Percentiles rank a stretch among this genome's conserved stretches.
phyloP scores from a whole-genome alignment of 2,797 vertebrate species.

The Xenopus petersii region DNA sequence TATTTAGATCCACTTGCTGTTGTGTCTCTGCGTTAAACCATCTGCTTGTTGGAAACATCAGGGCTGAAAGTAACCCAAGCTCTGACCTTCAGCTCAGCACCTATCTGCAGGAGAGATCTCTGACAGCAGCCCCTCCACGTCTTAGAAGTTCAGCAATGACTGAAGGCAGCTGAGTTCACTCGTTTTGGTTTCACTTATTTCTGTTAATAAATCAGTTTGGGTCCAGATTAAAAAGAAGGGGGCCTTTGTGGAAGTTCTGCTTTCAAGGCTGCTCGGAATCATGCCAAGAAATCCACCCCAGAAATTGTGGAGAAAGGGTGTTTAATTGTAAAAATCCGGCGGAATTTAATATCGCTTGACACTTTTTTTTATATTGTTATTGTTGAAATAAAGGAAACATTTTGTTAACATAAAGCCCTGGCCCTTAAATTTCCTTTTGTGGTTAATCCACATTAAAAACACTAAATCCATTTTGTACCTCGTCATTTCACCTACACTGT shows the following conservation, averaged over 20 bases:
- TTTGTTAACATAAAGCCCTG: not conserved
- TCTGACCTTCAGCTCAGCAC: too few relatives aligned
- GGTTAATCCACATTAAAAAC: not conserved
- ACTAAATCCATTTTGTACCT: not conserved
- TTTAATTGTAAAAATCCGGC: not conserved
- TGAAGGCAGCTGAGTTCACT: too few relatives aligned
- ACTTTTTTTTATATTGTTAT: constrained; percentile 4
- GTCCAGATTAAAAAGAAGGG: not conserved
- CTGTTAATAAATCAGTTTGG: not conserved
- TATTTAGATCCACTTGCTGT: too few relatives aligned
- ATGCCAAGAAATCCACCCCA: not conserved
- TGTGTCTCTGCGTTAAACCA: too few relatives aligned
- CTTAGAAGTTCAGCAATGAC: too few relatives aligned
- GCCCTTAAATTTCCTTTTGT: not conserved
- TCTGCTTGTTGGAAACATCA: too few relatives aligned
- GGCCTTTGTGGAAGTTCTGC: not conserved
- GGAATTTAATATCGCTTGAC: not conserved
- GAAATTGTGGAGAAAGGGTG: fast-evolving
- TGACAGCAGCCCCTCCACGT: too few relatives aligned
- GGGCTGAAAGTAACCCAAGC: too few relatives aligned
- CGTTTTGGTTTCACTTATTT: not conserved
- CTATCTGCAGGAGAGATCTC: too few relatives aligned
- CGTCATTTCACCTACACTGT: not conserved
- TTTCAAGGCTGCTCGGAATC: not conserved
- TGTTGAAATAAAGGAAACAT: not conserved